phyloP scores from a whole-genome alignment of 2,888 invertebrate genomes.

The Orchesellides sinensis region DNA sequence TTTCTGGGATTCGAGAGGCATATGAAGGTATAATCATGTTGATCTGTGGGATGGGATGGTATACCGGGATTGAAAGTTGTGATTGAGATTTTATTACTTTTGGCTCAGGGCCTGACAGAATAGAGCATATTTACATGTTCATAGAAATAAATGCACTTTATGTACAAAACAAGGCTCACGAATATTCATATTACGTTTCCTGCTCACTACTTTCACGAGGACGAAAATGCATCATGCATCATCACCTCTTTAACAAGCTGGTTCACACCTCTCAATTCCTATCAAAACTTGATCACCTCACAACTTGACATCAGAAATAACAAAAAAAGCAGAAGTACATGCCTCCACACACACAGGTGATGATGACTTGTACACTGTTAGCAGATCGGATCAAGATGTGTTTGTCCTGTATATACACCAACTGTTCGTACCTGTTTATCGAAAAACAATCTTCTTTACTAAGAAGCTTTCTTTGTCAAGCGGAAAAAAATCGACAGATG shows the following conservation, averaged over 20 bases:
- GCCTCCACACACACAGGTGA: not conserved
- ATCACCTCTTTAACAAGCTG: constrained; percentile 43
- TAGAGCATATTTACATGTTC: no score
- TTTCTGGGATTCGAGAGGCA: no score
- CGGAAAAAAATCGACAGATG: constrained; percentile 40
- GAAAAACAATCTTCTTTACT: not conserved
- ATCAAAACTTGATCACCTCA: constrained; percentile 50
- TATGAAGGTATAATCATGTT: no score
- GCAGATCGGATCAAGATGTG: constrained; percentile 28
- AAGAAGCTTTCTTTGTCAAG: constrained; percentile 2
- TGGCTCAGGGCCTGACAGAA: not conserved
- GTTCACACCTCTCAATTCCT: constrained; percentile 55
- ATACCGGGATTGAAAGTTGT: not conserved
- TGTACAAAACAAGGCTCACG: not conserved
- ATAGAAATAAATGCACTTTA: no score
- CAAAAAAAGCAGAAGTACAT: not conserved
- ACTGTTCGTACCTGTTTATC: constrained; percentile 24
- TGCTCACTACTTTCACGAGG: constrained; percentile 4
- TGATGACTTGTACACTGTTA: not conserved
- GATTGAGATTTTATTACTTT: constrained; percentile 13
- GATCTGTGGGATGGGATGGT: not conserved
- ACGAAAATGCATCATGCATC: constrained; percentile 6
- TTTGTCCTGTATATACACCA: constrained; percentile 7
- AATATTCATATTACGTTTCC: constrained; percentile 10
- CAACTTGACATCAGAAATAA: constrained; percentile 29